Percentiles rank a stretch among this genome's conserved stretches.
These are phyloP conservation scores for Eudemis profundana DNA, from an alignment of 2,888 invertebrate genomes.

Conservation along the genomic window DNA sequence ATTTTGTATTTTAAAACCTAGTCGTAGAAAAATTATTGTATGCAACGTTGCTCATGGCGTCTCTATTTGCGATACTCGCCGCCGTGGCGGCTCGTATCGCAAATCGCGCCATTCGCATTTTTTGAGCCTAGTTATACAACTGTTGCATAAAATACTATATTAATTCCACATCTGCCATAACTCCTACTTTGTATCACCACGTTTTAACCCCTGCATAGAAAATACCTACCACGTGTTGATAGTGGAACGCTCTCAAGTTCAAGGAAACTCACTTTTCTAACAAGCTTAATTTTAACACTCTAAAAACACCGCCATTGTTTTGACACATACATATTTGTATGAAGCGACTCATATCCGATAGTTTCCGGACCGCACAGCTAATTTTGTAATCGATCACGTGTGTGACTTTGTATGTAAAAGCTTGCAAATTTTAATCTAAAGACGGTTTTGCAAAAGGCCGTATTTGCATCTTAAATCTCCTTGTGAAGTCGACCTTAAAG, in stretches of 20 bases:
- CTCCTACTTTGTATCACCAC: background rate
- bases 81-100: too few species aligned
- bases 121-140: too few species aligned
- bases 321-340: background rate
- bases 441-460: background rate
- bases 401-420: constrained; percentile 24
- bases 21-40: too few species aligned
- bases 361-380: background rate
- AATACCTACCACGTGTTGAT: background rate
- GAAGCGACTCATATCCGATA: background rate
- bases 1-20: too few species aligned
- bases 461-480: background rate
- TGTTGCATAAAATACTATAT: too few species aligned
- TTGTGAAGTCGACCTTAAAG: background rate
- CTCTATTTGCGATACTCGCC: too few species aligned
- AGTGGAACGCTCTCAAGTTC: background rate
- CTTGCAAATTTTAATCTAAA: constrained; percentile 18
- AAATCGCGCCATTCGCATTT: too few species aligned
- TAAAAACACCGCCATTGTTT: background rate
- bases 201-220: background rate
- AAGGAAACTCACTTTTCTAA: background rate
- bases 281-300: background rate
- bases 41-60: too few species aligned
- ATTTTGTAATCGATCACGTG: background rate
- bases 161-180: too few species aligned